These are phyloP conservation scores for Apodemus agrarius DNA, from an alignment of 2,797 vertebrate genomes.

Conservation along the genomic window DNA sequence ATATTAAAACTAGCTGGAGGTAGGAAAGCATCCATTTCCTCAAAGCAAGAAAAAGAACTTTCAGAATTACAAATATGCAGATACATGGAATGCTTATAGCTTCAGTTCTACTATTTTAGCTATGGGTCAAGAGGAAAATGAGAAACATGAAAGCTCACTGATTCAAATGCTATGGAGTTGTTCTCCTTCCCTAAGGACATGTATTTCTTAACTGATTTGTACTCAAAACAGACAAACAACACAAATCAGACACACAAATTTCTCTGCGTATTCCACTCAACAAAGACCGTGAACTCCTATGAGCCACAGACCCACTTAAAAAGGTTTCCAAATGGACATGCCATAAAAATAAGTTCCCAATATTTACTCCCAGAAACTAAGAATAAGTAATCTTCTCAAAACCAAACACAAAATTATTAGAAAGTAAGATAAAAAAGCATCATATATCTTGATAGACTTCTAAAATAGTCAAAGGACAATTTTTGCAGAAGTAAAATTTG, in stretches of 20 bases:
- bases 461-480: not conserved
- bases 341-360: not conserved
- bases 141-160: not conserved
- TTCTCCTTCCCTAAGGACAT: not conserved
- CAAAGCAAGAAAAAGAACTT: not conserved
- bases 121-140: not conserved
- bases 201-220: not conserved
- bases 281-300: not conserved
- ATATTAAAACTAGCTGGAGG: not conserved
- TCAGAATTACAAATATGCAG: not conserved
- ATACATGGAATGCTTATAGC: not conserved
- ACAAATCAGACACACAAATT: not conserved
- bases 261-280: not conserved
- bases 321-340: not conserved
- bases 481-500: not conserved
- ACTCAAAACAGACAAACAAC: not conserved
- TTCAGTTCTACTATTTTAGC: not conserved
- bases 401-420: not conserved
- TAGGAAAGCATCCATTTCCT: not conserved
- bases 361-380: not conserved
- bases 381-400: not conserved
- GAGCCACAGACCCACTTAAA: not conserved
- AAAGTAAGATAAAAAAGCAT: not conserved
- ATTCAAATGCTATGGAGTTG: not conserved
- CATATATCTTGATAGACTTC: not conserved